Conservation (phyloP, 2,888 invertebrate species). For the Drosophila infuscata region DNA sequence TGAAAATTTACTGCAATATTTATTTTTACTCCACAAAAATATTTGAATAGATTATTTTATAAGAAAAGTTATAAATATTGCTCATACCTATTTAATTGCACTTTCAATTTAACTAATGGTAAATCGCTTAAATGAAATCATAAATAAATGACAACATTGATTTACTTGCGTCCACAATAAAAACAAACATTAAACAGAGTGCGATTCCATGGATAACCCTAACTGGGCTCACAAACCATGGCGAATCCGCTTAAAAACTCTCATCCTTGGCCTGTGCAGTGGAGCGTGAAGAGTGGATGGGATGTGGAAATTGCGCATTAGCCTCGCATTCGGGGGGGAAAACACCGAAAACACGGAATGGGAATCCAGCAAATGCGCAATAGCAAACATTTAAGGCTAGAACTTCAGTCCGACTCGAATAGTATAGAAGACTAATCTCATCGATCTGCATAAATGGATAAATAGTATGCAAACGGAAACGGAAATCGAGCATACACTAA, state of each 20-base stretch:
- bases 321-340: slow-evolving; percentile 31
- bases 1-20: neutral
- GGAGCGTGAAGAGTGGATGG: slow-evolving; percentile 44
- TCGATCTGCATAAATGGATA: slow-evolving; percentile 15
- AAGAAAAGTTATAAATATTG: neutral
- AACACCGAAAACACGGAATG: slow-evolving; percentile 40
- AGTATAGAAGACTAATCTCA: slow-evolving; percentile 6
- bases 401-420: neutral
- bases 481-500: slow-evolving; percentile 36
- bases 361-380: slow-evolving; percentile 48
- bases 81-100: slow-evolving; percentile 3
- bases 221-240: slow-evolving; percentile 35
- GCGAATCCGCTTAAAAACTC: slow-evolving; percentile 44
- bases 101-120: slow-evolving; percentile 65
- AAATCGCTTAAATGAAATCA: slow-evolving; percentile 58
- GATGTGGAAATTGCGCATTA: slow-evolving; percentile 62
- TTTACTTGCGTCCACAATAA: slow-evolving; percentile 65
- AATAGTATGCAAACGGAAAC: slow-evolving; percentile 4
- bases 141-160: slow-evolving; percentile 70
- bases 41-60: neutral
- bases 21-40: neutral
- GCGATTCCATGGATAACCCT: slow-evolving; percentile 53
- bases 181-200: slow-evolving; percentile 71
- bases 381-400: slow-evolving; percentile 37
- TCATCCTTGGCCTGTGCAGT: slow-evolving; percentile 33